Conservation (phyloP, 2,888 invertebrate species). For the Lymantria monacha region DNA sequence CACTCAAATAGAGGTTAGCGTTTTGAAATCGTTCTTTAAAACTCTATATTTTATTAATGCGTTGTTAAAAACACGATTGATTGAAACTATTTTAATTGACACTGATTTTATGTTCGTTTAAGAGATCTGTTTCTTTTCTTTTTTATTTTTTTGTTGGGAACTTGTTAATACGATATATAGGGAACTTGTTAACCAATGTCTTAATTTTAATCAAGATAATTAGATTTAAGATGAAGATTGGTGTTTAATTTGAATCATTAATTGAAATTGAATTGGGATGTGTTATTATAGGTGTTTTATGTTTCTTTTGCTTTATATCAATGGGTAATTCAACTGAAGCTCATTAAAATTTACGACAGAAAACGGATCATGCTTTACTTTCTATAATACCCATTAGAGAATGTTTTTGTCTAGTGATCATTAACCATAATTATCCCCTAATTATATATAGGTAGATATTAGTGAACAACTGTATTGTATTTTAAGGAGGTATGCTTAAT, state of each 20-base stretch:
- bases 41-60: conserved; percentile 16
- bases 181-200: conserved; percentile 9
- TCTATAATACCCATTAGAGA: no score
- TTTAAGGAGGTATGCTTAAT: no score
- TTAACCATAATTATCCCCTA: no score
- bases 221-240: background rate
- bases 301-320: background rate
- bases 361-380: no score
- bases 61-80: conserved; percentile 13
- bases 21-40: background rate
- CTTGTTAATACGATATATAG: conserved; percentile 3
- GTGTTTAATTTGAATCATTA: background rate
- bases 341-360: no score
- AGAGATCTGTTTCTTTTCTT: conserved; percentile 18
- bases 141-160: no score
- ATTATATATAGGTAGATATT: no score
- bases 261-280: background rate
- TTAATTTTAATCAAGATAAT: conserved; percentile 4
- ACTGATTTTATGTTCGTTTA: conserved; percentile 26
- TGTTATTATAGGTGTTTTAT: background rate
- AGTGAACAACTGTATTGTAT: no score
- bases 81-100: conserved; percentile 30
- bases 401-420: no score
- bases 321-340: background rate
- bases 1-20: conserved; percentile 8